Base-by-base conservation (phyloP, 2,113 vertebrate species). In the Oreochromis aureus region DNA sequence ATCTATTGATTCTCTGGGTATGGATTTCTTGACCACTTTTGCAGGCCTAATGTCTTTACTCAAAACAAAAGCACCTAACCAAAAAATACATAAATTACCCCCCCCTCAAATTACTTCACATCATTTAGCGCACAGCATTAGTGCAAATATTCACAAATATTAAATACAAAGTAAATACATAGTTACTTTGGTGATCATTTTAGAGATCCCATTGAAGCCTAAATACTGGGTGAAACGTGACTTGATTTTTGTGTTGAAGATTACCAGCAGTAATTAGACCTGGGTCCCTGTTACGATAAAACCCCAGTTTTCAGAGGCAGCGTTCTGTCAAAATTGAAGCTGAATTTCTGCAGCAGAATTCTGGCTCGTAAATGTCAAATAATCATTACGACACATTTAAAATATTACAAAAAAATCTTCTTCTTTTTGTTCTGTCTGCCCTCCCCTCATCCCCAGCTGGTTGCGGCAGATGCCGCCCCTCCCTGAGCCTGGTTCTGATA, bases 391-490 rank as follows among this genome's bases (percentile, higher is more conserved):
- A 41, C 36, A 22, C 34, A 22, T 41, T 13, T 69, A 15, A 69
- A 39, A n/a, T 39, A 39, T 39, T 3, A 34, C 5, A 13, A 66
- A 12, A 8, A 32, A 4, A 2, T 22, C 53, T n/a, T 54, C 19
- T 55, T 7, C 3, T 55, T 55, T 55, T 55, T 12, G 54, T 55
- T 55, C n/a, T 32, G 58, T 61, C 27, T 61, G 24, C 56, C 13
- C 24, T 30, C 0, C 58, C 15, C 58, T 32, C 8, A 0, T 61
- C 32, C 0, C 6, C 18, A 63, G 32, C 6, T 63, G 18, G 32
- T 0, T 63, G 59, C 16, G 34, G 18, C 11, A 63, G 0, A 19
- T 34, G 0, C 30, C 2, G 1, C 59, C 16, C 16, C 3, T 34
- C 59, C 59, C 30, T 19, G 59, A 63, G 61, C 10, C 32, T 66